Base-by-base conservation (phyloP, 2,888 invertebrate genomes). In the Nipponacmea schrenckii region DNA sequence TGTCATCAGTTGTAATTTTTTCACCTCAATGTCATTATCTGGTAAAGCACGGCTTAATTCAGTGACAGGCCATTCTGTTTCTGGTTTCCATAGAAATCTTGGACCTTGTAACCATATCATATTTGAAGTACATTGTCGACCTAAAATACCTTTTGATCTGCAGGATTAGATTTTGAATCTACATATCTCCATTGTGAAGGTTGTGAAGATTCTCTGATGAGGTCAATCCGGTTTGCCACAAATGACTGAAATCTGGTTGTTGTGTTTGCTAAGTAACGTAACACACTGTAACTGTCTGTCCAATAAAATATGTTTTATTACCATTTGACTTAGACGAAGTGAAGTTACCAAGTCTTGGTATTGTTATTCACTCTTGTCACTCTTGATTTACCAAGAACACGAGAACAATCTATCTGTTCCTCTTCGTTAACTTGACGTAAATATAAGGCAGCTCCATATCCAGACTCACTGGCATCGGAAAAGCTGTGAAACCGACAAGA, bases 401-500 rank as follows among this genome's bases (percentile, higher is more conserved):
- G 63, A 14, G 71, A n/a, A 24, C 68, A 69, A 15, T 62, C 45
- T n/a, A 70, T 50, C 20, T 69, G 17, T 20, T 44, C 68, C 10
- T 69, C 15, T 14, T 17, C 50, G 27, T 70, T 44, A 15, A 17
- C n/a, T 24, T n/a, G 17, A 15, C 70, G 68, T 17, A 70, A 12
- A 24, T 70, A 70, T 8, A 68, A 20, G 12, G 69, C 70, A 17
- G 56, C 27, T 14, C 70, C 70, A 20, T 27, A 69, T 12, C 68
- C 70, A 15, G 20, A 27, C 48, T 69, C 27, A 20, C 69, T 69
- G n/a, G 68, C 70, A 62, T 70, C 70, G 10, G 48, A 45, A n/a
- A 70, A 69, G 67, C 68, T 50, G 15, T 70, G 70, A 17, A 70
- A 44, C 27, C 44, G 48, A 12, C 10, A 20, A 5, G 17, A 12